These are phyloP conservation scores for Holothuria scabra DNA, from an alignment of 53 echinoderm and acorn worm species.

Conservation along the genomic window DNA sequence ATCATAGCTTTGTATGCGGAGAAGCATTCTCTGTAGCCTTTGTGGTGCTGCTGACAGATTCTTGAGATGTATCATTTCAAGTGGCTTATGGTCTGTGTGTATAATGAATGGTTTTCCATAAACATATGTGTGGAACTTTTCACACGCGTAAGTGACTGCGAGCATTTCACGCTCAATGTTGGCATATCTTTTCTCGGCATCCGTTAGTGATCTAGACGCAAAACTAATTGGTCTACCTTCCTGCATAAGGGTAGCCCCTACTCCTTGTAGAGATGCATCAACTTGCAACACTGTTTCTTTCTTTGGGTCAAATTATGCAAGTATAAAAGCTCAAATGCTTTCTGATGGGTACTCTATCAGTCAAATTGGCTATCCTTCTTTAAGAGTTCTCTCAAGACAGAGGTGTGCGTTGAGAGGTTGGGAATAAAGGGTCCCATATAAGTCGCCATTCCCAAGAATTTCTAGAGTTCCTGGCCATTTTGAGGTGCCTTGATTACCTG, in stretches of 20 bases:
- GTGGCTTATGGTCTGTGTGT: conserved; percentile 44
- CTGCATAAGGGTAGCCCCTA: conserved; percentile 7
- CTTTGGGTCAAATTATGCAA: conserved; percentile 68
- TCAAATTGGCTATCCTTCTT: too few relatives aligned
- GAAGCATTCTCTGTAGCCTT: conserved; percentile 63
- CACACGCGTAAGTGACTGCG: conserved; percentile 27
- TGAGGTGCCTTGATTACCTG: conserved; percentile 8
- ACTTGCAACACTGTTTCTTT: conserved; percentile 54
- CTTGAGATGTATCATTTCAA: conserved; percentile 67
- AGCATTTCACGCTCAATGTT: conserved; percentile 40
- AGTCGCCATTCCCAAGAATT: too few relatives aligned
- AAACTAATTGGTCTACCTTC: conserved; percentile 17
- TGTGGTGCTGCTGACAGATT: conserved; percentile 59
- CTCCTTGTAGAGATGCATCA: conserved; percentile 18
- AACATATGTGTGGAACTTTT: conserved; percentile 21
- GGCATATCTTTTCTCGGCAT: conserved; percentile 17
- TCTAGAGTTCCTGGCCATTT: not conserved
- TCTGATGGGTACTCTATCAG: too few relatives aligned
- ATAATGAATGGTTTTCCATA: conserved; percentile 35
- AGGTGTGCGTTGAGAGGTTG: too few relatives aligned
- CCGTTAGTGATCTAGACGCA: conserved; percentile 21
- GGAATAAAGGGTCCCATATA: too few relatives aligned
- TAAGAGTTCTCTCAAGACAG: too few relatives aligned
- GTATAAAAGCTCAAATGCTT: conserved; percentile 37
- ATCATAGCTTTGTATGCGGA: too few relatives aligned